Percentiles rank a stretch among this genome's conserved stretches.
These are phyloP conservation scores for Drosophila micromelanica DNA, from an alignment of 1,140 invertebrate genomes.

Conservation along the genomic window DNA sequence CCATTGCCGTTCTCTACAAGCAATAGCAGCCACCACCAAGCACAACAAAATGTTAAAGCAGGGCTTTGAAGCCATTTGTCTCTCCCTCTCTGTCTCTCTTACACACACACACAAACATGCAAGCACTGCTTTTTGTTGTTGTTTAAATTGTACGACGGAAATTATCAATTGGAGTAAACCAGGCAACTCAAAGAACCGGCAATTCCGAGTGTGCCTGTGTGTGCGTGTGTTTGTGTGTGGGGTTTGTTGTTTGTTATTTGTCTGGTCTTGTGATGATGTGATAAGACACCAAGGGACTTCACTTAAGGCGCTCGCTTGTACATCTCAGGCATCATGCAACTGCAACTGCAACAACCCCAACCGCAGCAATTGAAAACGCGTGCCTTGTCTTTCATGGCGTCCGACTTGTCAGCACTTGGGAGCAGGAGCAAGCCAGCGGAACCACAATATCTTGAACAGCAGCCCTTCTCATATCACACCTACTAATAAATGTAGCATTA, in stretches of 20 bases:
- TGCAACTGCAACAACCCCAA: constrained; percentile 29
- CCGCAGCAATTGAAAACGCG: constrained; percentile 25
- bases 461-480: constrained; percentile 62
- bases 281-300: constrained; percentile 52
- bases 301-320: constrained; percentile 3
- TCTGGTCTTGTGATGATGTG: constrained; percentile 47
- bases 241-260: constrained; percentile 47
- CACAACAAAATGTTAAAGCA: constrained; percentile 57
- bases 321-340: constrained; percentile 13
- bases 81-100: constrained; percentile 8
- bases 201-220: constrained; percentile 13
- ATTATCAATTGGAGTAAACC: constrained; percentile 73
- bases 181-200: constrained; percentile 60
- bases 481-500: constrained; percentile 7
- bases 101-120: constrained; percentile 14
- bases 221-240: constrained; percentile 25
- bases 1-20: constrained; percentile 2
- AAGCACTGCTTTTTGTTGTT: constrained; percentile 30
- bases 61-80: constrained; percentile 53
- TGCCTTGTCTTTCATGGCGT: constrained; percentile 32
- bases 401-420: constrained; percentile 53
- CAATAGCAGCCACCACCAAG: constrained; percentile 37
- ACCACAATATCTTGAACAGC: constrained; percentile 2
- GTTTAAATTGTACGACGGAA: constrained; percentile 69
- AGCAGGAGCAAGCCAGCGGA: background rate